Conservation (phyloP, 2,888 invertebrate genomes). For the Nycteola revayana region DNA sequence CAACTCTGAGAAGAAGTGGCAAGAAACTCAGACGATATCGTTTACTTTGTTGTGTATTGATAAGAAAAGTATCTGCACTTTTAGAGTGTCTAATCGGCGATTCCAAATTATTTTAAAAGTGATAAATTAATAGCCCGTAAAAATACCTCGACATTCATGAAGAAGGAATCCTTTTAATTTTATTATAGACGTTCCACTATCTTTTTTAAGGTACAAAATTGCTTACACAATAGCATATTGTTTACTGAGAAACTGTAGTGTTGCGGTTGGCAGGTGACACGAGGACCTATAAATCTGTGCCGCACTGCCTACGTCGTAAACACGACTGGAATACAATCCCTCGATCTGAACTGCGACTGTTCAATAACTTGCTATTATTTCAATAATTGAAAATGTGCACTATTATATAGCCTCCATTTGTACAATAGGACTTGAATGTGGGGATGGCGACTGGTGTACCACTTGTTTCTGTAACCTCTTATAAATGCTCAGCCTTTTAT, state of each 20-base stretch:
- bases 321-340: slow-evolving; percentile 54
- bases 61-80: no score
- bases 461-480: slow-evolving; percentile 6
- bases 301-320: slow-evolving; percentile 53
- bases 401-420: slow-evolving; percentile 26
- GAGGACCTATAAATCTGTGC: slow-evolving; percentile 65
- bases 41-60: no score
- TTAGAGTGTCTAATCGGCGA: no score
- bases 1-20: no score
- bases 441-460: slow-evolving; percentile 17
- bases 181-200: slow-evolving; percentile 34
- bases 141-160: no score
- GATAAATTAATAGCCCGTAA: no score
- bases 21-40: no score
- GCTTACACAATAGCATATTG: slow-evolving; percentile 32
- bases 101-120: no score
- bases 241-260: slow-evolving; percentile 55
- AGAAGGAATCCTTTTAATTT: no score
- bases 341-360: slow-evolving; percentile 55
- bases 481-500: no score
- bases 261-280: slow-evolving; percentile 73
- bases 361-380: slow-evolving; percentile 56
- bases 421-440: slow-evolving; percentile 25
- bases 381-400: slow-evolving; percentile 39
- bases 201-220: slow-evolving; percentile 36